Evolutionary conservation across 2,113 vertebrate species (phyloP), one percentile per base, ranked within the genome.

Genomic region (Bothrops jararaca): DNA sequence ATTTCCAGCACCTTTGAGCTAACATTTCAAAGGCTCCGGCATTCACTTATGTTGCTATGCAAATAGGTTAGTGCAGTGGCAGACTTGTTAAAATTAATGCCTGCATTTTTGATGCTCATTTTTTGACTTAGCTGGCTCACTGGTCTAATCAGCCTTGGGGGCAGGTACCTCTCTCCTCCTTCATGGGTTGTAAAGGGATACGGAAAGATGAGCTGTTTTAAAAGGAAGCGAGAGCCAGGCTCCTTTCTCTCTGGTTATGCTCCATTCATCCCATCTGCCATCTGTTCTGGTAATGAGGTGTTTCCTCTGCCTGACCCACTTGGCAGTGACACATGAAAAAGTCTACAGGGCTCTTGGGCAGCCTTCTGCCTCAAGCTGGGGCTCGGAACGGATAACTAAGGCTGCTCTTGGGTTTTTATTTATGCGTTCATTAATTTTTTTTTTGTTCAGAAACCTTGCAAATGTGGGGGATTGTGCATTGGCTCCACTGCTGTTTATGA

Each of bases 231-330:
- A 89, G 91, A 93, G 93, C 48, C 91, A 88, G 86, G 91, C 94
- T 97, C 20, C 20, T 88, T 53, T 88, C 96, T 93, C 95, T 86
- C 94, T 34, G 39, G 91, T 96, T 89, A 60, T 92, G 60, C 64
- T 91, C 69, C 90, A 94, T 0, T 94, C 92, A 94, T 92, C 95
- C 34, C 13, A 39, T 96, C 94, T 93, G 29, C 92, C 95, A 95
- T 97, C 96, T 96, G 95, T 94, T 97, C 95, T 0, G 91, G 91
- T 91, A 96, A 95, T 94, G 95, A 96, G 93, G 94, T 96, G 93
- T 96, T 97, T 96, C 95, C 96, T 96, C 94, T 88, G 95, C 95
- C 96, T 97, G 97, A 97, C 97, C 96, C 95, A 96, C 93, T 96
- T 97, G 96, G 97, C 96, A 92, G 80, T 86, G 34, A 23, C 94